Percentiles rank a stretch among this genome's conserved stretches.
Conservation (phyloP, 2,888 invertebrate species). For the Timema cristinae region DNA sequence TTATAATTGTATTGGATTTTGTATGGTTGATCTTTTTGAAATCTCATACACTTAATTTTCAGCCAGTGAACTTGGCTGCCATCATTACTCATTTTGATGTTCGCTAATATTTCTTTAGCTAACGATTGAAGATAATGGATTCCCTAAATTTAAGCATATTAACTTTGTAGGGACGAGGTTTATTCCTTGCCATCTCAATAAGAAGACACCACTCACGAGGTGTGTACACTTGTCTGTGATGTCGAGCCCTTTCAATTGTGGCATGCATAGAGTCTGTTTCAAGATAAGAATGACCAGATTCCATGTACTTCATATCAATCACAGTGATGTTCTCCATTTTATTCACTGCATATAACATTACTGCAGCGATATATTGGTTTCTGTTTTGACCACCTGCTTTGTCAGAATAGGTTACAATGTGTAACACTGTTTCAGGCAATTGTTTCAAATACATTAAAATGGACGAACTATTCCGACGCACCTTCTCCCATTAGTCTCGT, state of each 20-base stretch:
- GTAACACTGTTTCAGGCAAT: not conserved
- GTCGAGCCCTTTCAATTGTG: not conserved
- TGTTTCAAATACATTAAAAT: not conserved
- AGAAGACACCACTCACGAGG: constrained; percentile 9
- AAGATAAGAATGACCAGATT: constrained; percentile 1
- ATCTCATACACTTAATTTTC: constrained; percentile 5
- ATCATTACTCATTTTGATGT: constrained; percentile 8
- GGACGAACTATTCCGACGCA: constrained; percentile 6
- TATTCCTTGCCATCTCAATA: constrained; percentile 6
- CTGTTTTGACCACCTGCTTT: constrained; percentile 10
- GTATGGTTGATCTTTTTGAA: not conserved
- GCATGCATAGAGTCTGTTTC: constrained; percentile 10
- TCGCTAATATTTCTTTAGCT: not conserved
- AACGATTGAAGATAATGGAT: not conserved
- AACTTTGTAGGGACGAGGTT: not conserved
- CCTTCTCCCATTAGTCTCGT: too few species aligned
- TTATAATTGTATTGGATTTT: not conserved
- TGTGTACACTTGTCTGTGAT: constrained; percentile 10
- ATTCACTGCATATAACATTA: constrained; percentile 8
- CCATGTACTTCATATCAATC: not conserved
- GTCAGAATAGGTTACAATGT: constrained; percentile 7
- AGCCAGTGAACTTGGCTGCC: constrained; percentile 7
- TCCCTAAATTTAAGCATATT: not conserved
- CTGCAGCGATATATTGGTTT: constrained; percentile 9
- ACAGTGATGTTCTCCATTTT: constrained; percentile 1